These are phyloP conservation scores for Macaca nemestrina DNA, from an alignment of 2,113 vertebrate genomes.

Conservation along the genomic window DNA sequence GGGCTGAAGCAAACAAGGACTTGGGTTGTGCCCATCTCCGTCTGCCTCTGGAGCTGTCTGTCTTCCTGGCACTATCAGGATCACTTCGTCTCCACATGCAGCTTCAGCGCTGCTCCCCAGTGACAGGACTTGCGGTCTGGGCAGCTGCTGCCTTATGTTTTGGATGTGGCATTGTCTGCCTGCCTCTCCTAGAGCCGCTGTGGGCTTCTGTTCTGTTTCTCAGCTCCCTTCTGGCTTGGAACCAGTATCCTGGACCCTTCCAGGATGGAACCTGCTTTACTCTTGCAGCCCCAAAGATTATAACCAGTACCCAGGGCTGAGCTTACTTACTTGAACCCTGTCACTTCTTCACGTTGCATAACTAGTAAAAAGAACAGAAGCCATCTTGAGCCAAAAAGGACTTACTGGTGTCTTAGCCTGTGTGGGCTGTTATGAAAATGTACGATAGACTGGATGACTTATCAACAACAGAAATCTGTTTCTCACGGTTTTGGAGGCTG, in stretches of 20 bases:
- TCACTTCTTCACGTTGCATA: not conserved
- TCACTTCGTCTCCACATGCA: fast-evolving
- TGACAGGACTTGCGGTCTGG: not conserved
- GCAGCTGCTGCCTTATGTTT: not conserved
- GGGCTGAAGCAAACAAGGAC: not conserved
- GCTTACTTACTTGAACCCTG: not conserved
- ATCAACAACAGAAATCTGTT: not conserved
- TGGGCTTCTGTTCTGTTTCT: not conserved
- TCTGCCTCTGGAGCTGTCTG: not conserved
- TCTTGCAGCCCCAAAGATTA: not conserved
- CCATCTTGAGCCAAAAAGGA: not conserved
- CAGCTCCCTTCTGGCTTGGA: not conserved
- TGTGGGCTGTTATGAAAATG: not conserved
- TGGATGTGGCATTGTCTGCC: not conserved
- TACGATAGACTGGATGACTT: not conserved
- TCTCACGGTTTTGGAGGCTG: not conserved
- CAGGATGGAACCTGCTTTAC: not conserved
- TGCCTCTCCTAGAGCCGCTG: not conserved
- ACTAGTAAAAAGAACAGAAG: not conserved
- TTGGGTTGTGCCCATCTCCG: not conserved
- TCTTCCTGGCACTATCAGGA: not conserved
- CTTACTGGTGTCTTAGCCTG: not conserved
- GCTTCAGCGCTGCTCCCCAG: not conserved
- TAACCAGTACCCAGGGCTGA: not conserved
- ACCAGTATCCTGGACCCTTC: not conserved